These are phyloP conservation scores for Babyrousa celebensis DNA, from an alignment of 2,797 vertebrate genomes.

Conservation along the genomic window DNA sequence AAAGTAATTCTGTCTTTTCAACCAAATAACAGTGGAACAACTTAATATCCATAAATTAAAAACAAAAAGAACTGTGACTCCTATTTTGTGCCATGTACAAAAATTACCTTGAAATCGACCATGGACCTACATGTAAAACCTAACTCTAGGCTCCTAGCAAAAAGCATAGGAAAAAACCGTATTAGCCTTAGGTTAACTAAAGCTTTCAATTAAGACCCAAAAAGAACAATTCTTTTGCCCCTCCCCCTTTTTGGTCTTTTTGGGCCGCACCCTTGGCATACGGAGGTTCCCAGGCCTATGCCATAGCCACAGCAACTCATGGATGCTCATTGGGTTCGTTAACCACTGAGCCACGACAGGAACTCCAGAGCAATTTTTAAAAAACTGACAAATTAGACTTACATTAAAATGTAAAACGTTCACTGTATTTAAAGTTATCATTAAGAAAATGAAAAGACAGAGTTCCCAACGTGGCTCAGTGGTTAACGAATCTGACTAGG, in stretches of 20 bases:
- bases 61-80: not conserved
- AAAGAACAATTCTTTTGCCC: not conserved
- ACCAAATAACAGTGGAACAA: not conserved
- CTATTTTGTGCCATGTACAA: not conserved
- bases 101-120: constrained; percentile 10
- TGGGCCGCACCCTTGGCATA: too few species aligned
- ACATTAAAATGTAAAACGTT: not conserved
- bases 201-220: not conserved
- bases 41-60: not conserved
- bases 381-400: not conserved
- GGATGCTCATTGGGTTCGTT: too few species aligned
- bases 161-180: not conserved
- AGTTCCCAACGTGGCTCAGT: too few species aligned
- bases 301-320: too few species aligned
- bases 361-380: too few species aligned
- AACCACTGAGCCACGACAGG: too few species aligned
- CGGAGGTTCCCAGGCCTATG: too few species aligned
- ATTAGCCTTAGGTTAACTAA: not conserved
- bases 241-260: too few species aligned
- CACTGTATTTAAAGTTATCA: not conserved
- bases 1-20: not conserved
- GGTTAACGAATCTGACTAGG: too few species aligned
- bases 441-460: not conserved
- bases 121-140: not conserved
- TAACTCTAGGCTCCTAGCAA: not conserved